phyloP scores from a whole-genome alignment of 2,888 invertebrate species.

The Platynereis dumerilii region DNA sequence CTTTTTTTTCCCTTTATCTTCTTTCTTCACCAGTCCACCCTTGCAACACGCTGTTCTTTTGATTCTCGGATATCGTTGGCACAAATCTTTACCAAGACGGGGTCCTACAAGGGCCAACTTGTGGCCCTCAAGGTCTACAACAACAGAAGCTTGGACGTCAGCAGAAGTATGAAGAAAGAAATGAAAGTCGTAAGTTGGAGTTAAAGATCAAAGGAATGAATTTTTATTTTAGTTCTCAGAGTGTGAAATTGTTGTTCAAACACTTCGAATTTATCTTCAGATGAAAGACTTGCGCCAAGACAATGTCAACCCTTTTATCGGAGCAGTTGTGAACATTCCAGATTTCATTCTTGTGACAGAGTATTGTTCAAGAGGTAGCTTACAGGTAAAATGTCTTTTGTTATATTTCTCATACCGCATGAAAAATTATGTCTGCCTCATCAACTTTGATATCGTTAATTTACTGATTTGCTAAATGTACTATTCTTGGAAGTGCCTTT shows the following conservation, averaged over 20 bases:
- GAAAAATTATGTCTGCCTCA: too few species aligned
- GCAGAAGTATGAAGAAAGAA: slow-evolving; percentile 55
- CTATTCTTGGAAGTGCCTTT: too few species aligned
- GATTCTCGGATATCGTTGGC: slow-evolving; percentile 55
- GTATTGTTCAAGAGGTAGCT: slow-evolving; percentile 97
- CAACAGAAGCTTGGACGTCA: slow-evolving; percentile 49
- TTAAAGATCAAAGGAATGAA: too few species aligned
- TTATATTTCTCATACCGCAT: too few species aligned
- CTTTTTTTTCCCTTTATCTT: too few species aligned
- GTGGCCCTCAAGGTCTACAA: slow-evolving; percentile 58
- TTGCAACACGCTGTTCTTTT: slow-evolving; percentile 48
- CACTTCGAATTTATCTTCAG: slow-evolving; percentile 35
- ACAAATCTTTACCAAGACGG: slow-evolving; percentile 53
- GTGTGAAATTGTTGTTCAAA: too few species aligned
- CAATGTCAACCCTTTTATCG: slow-evolving; percentile 97
- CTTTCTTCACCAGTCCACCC: slow-evolving; percentile 45
- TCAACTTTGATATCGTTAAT: too few species aligned
- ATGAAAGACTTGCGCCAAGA: slow-evolving; percentile 72
- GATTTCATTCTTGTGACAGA: slow-evolving; percentile 87
- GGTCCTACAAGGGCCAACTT: slow-evolving; percentile 55
- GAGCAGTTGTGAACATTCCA: slow-evolving; percentile 90
- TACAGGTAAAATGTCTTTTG: slow-evolving; percentile 75
- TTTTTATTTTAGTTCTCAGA: too few species aligned
- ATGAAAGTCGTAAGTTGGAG: slow-evolving; percentile 53
- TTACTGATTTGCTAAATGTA: too few species aligned